phyloP scores from a whole-genome alignment of 2,113 vertebrate species.

The Anoplopoma fimbria region DNA sequence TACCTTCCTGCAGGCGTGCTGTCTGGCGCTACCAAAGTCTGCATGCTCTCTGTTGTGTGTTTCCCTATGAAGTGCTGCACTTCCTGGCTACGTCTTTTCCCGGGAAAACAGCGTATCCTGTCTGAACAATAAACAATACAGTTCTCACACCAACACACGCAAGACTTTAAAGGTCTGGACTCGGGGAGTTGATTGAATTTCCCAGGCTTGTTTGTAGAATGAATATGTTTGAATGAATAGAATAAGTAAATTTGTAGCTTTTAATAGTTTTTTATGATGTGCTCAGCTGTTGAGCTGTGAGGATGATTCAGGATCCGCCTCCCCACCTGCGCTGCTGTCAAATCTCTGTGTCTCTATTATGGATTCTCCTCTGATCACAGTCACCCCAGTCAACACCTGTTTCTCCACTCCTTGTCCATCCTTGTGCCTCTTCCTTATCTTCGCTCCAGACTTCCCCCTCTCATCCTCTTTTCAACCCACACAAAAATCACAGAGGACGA shows the following conservation, averaged over 20 bases:
- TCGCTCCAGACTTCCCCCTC: slow-evolving; percentile 73
- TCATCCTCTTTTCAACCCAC: slow-evolving; percentile 31
- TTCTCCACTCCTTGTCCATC: slow-evolving; percentile 43
- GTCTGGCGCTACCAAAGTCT: too few species aligned
- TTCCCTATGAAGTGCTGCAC: slow-evolving; percentile 65
- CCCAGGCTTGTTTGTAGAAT: slow-evolving; percentile 45
- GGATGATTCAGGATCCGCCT: slow-evolving; percentile 15
- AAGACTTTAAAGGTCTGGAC: slow-evolving; percentile 53
- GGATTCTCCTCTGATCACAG: slow-evolving; percentile 56
- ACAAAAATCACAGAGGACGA: slow-evolving; percentile 35
- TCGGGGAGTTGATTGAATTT: slow-evolving; percentile 52
- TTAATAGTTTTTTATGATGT: too few species aligned
- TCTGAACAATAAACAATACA: slow-evolving; percentile 82
- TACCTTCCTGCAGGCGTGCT: slow-evolving; percentile 57
- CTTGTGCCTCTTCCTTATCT: slow-evolving; percentile 74
- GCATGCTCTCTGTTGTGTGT: too few species aligned
- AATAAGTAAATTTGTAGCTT: too few species aligned
- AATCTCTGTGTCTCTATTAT: slow-evolving; percentile 47
- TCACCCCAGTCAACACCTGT: slow-evolving; percentile 33
- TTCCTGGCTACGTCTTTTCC: slow-evolving; percentile 83
- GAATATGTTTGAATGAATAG: slow-evolving; percentile 5
- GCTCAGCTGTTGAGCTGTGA: neutral
- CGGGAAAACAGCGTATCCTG: slow-evolving; percentile 86
- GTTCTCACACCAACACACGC: slow-evolving; percentile 82
- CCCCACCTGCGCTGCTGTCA: slow-evolving; percentile 1